Percentiles rank a stretch among this genome's conserved stretches.
Evolutionary conservation across 2,797 vertebrate genomes (phyloP).

Genomic region (Sciurus vulgaris): DNA sequence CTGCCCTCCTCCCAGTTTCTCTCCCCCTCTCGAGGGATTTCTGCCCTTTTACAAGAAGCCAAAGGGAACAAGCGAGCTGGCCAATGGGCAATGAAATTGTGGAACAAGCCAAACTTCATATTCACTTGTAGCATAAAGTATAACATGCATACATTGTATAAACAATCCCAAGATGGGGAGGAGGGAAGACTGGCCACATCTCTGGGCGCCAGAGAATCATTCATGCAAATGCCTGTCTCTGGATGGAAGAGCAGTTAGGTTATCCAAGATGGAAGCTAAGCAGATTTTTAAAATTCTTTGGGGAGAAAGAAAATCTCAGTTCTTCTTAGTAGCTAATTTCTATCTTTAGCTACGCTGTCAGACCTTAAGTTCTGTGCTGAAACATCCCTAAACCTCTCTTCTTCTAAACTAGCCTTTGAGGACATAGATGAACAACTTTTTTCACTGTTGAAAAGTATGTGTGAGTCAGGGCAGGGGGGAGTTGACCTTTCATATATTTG

Average conservation of each 20-base stretch:
- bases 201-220: not conserved
- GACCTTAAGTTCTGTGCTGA: not conserved
- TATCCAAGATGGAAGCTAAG: not conserved
- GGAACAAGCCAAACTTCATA: not conserved
- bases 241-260: not conserved
- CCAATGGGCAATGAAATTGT: not conserved
- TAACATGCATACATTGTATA: not conserved
- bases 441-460: not conserved
- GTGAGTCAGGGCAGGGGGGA: no score
- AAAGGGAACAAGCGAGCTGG: not conserved
- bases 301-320: not conserved
- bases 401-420: not conserved
- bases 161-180: not conserved
- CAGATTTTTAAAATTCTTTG: not conserved
- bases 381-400: not conserved
- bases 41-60: not conserved
- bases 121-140: not conserved
- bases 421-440: not conserved
- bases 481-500: not conserved
- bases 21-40: not conserved
- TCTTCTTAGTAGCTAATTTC: conserved; percentile 29
- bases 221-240: not conserved
- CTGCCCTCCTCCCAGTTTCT: not conserved
- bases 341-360: not conserved
- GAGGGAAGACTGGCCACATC: not conserved